Percentiles rank a stretch among this genome's conserved stretches.
These are phyloP conservation scores for Nannospalax galili DNA, from an alignment of 2,113 vertebrate species.

Conservation along the genomic window DNA sequence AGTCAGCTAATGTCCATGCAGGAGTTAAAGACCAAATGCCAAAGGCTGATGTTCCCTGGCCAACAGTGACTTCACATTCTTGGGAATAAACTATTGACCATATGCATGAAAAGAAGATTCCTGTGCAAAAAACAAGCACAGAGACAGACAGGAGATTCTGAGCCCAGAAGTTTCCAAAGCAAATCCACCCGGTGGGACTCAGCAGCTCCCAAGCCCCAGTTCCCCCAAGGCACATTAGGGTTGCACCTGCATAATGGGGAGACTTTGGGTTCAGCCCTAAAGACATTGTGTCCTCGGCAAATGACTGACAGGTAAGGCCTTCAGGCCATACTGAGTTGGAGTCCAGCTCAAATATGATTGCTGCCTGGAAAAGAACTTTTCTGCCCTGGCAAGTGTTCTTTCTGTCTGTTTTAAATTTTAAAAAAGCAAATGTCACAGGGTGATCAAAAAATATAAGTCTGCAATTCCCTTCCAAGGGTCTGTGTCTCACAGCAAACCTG, in stretches of 20 bases:
- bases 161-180: not conserved
- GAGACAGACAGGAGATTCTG: not conserved
- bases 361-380: slow-evolving; percentile 66
- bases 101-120: slow-evolving; percentile 81
- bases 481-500: not conserved
- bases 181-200: not conserved
- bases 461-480: not conserved
- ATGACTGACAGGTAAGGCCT: slow-evolving; percentile 16
- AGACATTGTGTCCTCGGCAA: not conserved
- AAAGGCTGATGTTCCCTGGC: slow-evolving; percentile 74
- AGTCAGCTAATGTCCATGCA: slow-evolving; percentile 48
- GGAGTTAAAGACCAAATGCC: slow-evolving; percentile 80
- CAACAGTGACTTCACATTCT: slow-evolving; percentile 87
- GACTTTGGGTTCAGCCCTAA: not conserved
- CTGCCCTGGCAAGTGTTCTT: slow-evolving; percentile 50
- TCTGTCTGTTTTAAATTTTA: slow-evolving; percentile 73
- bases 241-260: not conserved
- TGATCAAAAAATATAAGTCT: slow-evolving; percentile 43
- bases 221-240: not conserved
- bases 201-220: not conserved
- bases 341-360: not conserved
- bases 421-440: slow-evolving; percentile 49
- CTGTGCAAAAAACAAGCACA: slow-evolving; percentile 78
- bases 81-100: slow-evolving; percentile 85
- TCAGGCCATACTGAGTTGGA: slow-evolving; percentile 8